A percentile compares a stretch with the other conserved stretches of the same genome.
These are phyloP conservation scores for Leucoma salicis DNA, from an alignment of 2,888 invertebrate genomes.

Conservation along the genomic window DNA sequence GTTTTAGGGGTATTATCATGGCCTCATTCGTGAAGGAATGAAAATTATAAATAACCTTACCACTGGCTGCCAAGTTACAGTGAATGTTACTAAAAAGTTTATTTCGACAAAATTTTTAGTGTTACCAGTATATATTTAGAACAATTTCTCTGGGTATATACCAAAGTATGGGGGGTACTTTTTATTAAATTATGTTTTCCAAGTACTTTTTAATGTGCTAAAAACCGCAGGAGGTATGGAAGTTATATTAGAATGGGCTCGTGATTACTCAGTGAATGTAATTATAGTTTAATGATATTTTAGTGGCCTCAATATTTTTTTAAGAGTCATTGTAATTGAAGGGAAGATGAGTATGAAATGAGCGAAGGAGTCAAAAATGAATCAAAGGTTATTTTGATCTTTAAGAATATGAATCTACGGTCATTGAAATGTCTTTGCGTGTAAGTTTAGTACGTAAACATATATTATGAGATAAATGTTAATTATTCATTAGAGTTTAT, in stretches of 20 bases:
- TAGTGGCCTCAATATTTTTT: slow-evolving; percentile 8
- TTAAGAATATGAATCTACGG: not conserved
- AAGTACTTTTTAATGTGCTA: not conserved
- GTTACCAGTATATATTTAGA: no score
- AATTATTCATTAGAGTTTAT: slow-evolving; percentile 45
- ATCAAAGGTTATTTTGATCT: no score
- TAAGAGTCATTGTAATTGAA: no score
- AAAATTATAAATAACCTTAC: no score
- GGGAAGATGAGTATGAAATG: no score
- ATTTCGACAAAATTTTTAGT: no score
- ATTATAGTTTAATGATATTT: slow-evolving; percentile 36
- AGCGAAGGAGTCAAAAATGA: no score
- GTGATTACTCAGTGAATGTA: slow-evolving; percentile 63
- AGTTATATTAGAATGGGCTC: slow-evolving; percentile 15
- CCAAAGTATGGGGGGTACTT: not conserved
- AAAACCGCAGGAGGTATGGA: not conserved
- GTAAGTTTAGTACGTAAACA: slow-evolving; percentile 2
- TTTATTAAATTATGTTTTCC: not conserved
- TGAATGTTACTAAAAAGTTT: no score
- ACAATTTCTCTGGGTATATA: no score
- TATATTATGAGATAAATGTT: slow-evolving; percentile 20
- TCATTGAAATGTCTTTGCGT: slow-evolving; percentile 1
- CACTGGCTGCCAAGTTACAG: no score
- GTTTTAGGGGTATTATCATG: no score
- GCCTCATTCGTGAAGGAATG: no score